Base-by-base conservation (phyloP, 2,113 vertebrate species). In the Astur gentilis region DNA sequence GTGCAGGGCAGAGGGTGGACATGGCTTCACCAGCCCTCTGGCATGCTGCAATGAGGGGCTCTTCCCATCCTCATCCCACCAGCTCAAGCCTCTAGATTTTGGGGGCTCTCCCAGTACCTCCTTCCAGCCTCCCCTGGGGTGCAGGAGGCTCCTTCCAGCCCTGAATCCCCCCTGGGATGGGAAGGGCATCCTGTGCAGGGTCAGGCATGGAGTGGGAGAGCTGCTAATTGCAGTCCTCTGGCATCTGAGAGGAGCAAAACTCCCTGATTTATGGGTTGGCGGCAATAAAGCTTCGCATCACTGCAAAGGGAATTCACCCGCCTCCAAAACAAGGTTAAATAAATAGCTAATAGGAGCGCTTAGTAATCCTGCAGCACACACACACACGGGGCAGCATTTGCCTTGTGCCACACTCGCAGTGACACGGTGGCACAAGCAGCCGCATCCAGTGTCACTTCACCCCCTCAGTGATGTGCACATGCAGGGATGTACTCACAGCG, bases 311-410 rank as follows among this genome's bases (percentile, higher is more conserved):
- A 97, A 95, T 84, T 88, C 92, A 91, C 94, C 89, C 22, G 3
- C 96, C 89, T 95, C 93, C 47, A 23, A 94, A 97, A 95, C 78
- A 85, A 93, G 96, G 97, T 96, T 92, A 94, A 97, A 96, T 61
- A 95, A 97, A 97, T 83, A 96, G 95, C 96, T 96, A 82, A 67
- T 34, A 69, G 94, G 94, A 94, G 49, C 4, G 8, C 50, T 55
- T 15, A 11, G 81, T 79, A 92, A 86, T 87, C 79, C 89, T 71
- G 78, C 29, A 20, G 80, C n/a, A 4, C 18, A 6, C 32, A 21
- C 26, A 29, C 34, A 34, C 52, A 20, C 13, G 4, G 36, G 32
- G 27, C 4, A 6, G 52, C 52, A 44, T 11, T 67, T 1, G 2
- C 50, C 44, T 38, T 3, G 9, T 69, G 64, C 15, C 52, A 44